Conservation (phyloP, 2,888 invertebrate genomes). For the Trisateles emortualis region DNA sequence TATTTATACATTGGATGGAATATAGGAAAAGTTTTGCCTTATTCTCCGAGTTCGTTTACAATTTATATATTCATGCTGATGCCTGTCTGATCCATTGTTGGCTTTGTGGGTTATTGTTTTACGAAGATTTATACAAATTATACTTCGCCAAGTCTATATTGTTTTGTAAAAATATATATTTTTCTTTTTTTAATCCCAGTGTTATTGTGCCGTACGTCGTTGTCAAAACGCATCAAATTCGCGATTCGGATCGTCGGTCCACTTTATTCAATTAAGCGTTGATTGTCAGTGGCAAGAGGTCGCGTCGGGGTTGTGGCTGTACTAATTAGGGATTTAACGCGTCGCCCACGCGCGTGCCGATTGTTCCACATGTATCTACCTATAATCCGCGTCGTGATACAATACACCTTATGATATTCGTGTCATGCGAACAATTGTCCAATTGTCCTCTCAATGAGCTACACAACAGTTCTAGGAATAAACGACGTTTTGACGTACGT, state of each 20-base stretch:
- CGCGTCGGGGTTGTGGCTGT: slow-evolving; percentile 77
- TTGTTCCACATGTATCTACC: slow-evolving; percentile 56
- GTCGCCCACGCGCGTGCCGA: slow-evolving; percentile 76
- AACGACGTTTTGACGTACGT: slow-evolving; percentile 7
- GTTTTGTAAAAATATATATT: neutral
- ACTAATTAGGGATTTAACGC: slow-evolving; percentile 77
- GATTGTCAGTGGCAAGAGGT: slow-evolving; percentile 81
- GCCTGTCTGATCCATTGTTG: slow-evolving; percentile 31
- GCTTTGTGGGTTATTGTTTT: slow-evolving; percentile 2
- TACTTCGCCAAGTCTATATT: neutral
- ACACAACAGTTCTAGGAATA: slow-evolving; percentile 25
- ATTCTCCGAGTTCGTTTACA: slow-evolving; percentile 62
- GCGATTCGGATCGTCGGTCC: slow-evolving; percentile 72
- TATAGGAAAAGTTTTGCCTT: slow-evolving; percentile 63
- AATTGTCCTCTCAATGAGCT: slow-evolving; percentile 36
- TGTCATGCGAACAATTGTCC: slow-evolving; percentile 35
- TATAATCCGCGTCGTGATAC: slow-evolving; percentile 50
- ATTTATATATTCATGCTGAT: slow-evolving; percentile 3
- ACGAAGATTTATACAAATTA: neutral
- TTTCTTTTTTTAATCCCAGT: slow-evolving; percentile 15
- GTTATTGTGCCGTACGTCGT: slow-evolving; percentile 24
- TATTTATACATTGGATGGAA: slow-evolving; percentile 68
- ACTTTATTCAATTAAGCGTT: slow-evolving; percentile 81
- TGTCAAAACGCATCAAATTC: slow-evolving; percentile 62
- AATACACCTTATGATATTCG: slow-evolving; percentile 45